These are phyloP conservation scores for Sycobia sp. DNA, from an alignment of 1,140 invertebrate genomes.

Conservation along the genomic window DNA sequence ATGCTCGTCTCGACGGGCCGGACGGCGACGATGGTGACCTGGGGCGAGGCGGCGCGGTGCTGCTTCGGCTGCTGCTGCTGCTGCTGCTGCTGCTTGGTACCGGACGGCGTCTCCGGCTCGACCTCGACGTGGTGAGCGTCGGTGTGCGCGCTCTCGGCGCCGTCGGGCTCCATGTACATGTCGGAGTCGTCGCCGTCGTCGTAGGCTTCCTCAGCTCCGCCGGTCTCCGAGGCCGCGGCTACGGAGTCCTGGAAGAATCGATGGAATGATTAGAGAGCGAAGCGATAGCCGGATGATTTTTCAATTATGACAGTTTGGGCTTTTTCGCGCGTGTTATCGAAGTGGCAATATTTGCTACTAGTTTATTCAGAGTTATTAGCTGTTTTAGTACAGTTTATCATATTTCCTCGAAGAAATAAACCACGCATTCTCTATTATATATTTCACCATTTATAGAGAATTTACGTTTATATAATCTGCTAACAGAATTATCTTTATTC, in stretches of 20 bases:
- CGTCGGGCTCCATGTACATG: constrained; percentile 60
- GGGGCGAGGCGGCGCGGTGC: background rate
- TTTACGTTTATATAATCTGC: too few relatives aligned
- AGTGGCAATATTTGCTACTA: too few relatives aligned
- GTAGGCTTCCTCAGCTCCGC: constrained; percentile 48
- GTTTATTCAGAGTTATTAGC: too few relatives aligned
- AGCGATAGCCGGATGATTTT: too few relatives aligned
- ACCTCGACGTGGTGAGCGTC: background rate
- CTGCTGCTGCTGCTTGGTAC: background rate
- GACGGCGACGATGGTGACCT: constrained; percentile 5
- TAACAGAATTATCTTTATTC: too few relatives aligned
- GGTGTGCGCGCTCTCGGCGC: constrained; percentile 39
- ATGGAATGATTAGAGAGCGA: background rate
- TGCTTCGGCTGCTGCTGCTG: background rate
- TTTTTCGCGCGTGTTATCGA: too few relatives aligned
- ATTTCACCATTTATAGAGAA: too few relatives aligned
- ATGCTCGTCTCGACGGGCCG: constrained; percentile 10
- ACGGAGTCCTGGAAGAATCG: constrained; percentile 53
- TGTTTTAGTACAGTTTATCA: too few relatives aligned
- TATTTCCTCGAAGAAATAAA: too few relatives aligned
- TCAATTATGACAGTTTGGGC: too few relatives aligned
- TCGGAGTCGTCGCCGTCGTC: constrained; percentile 56
- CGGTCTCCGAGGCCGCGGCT: constrained; percentile 52
- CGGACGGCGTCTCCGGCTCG: background rate
- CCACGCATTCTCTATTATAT: too few relatives aligned